Conservation (phyloP, 2,888 invertebrate genomes). For the Dryocosmus kuriphilus region DNA sequence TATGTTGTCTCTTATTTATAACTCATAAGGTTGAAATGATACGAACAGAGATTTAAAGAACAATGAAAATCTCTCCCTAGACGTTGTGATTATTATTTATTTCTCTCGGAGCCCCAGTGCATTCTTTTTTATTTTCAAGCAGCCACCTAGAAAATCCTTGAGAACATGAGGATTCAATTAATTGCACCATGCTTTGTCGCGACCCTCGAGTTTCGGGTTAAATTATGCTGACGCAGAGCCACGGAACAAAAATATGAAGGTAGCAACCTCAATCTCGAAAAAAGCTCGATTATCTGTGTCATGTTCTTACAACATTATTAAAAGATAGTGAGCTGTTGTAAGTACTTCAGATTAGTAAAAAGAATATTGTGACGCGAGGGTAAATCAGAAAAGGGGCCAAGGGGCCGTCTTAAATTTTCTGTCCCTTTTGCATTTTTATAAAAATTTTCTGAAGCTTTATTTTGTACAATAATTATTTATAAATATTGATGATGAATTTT, state of each 20-base stretch:
- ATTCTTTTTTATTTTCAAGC: conserved; percentile 22
- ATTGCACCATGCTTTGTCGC: conserved; percentile 17
- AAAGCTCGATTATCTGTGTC: conserved; percentile 47
- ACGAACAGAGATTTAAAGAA: too few relatives aligned
- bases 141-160: conserved; percentile 30
- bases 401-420: conserved; percentile 44
- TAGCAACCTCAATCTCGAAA: conserved; percentile 10
- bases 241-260: conserved; percentile 26
- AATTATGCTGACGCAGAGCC: conserved; percentile 36
- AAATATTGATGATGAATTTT: too few relatives aligned
- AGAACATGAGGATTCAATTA: conserved; percentile 40
- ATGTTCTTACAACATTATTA: conserved; percentile 48
- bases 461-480: too few relatives aligned
- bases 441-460: too few relatives aligned
- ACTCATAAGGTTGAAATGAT: not conserved
- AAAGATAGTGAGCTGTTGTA: conserved; percentile 49
- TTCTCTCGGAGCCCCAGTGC: not conserved
- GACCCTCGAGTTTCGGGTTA: conserved; percentile 14
- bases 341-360: conserved; percentile 50
- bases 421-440: too few relatives aligned
- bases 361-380: conserved; percentile 47
- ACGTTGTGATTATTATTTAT: not conserved
- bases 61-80: not conserved
- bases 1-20: not conserved
- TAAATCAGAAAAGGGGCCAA: conserved; percentile 45